A percentile compares a stretch with the other conserved stretches of the same genome.
phyloP scores from a whole-genome alignment of 2,888 invertebrate species.

The Antitype chi region DNA sequence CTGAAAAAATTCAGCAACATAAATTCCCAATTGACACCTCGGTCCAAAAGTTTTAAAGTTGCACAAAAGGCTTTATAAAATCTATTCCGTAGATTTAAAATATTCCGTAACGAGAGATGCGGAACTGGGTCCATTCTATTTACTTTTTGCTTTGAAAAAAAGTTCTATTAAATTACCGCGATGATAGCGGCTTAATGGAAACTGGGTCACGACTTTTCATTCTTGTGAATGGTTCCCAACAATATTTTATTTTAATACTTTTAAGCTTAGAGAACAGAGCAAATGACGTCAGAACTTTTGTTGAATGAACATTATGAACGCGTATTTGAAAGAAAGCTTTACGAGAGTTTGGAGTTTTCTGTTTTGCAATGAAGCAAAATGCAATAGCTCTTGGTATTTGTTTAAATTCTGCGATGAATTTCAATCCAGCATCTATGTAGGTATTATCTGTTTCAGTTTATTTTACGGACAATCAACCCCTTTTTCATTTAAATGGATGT shows the following conservation, averaged over 20 bases:
- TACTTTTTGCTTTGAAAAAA: slow-evolving; percentile 59
- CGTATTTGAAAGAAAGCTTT: slow-evolving; percentile 33
- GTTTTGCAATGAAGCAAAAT: not conserved
- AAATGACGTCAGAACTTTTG: slow-evolving; percentile 43
- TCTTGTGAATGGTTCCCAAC: slow-evolving; percentile 54
- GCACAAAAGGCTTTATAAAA: slow-evolving; percentile 35
- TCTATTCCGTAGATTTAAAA: slow-evolving; percentile 42
- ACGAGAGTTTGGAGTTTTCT: slow-evolving; percentile 13
- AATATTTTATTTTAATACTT: slow-evolving; percentile 65
- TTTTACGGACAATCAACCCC: not conserved
- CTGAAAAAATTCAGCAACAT: slow-evolving; percentile 2
- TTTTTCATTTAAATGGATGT: no score
- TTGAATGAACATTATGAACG: slow-evolving; percentile 47
- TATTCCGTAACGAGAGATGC: slow-evolving; percentile 41
- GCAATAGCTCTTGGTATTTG: not conserved
- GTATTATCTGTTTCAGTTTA: not conserved
- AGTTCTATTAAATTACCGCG: slow-evolving; percentile 63
- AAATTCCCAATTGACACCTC: slow-evolving; percentile 34
- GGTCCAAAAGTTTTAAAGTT: slow-evolving; percentile 56
- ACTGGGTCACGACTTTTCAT: slow-evolving; percentile 62
- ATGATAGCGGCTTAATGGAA: slow-evolving; percentile 61
- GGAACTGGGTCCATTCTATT: slow-evolving; percentile 51
- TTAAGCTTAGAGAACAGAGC: slow-evolving; percentile 45
- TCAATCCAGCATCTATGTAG: no score
- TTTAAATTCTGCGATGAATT: not conserved